phyloP scores from a whole-genome alignment of 2,113 vertebrate species.

The Oostethus manadensis region DNA sequence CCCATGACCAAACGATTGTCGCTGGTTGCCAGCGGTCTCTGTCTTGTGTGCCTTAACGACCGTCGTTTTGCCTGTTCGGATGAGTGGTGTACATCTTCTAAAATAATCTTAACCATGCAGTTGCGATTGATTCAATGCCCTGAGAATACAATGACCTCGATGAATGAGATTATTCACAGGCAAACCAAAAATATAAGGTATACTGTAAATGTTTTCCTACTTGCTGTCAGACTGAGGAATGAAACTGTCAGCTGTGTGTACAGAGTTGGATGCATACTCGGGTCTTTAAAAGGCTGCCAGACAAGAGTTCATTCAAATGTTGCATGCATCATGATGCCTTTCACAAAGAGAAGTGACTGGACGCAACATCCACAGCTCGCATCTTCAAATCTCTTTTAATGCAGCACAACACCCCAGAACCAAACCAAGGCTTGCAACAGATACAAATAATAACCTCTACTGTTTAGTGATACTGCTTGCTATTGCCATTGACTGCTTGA shows the following conservation, averaged over 20 bases:
- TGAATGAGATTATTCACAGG: too few relatives aligned
- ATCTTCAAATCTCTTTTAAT: slow-evolving; percentile 13
- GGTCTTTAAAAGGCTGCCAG: slow-evolving; percentile 8
- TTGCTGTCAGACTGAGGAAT: slow-evolving; percentile 28
- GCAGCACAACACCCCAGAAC: slow-evolving; percentile 26
- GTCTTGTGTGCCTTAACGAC: too few relatives aligned
- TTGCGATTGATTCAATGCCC: too few relatives aligned
- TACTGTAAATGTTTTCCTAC: not conserved
- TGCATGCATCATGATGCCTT: slow-evolving; percentile 43
- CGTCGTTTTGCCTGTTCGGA: too few relatives aligned
- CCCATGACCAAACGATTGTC: too few relatives aligned
- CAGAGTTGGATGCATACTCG: slow-evolving; percentile 4
- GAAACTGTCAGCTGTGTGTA: slow-evolving; percentile 8
- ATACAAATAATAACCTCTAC: not conserved
- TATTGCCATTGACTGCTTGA: too few relatives aligned
- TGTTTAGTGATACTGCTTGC: slow-evolving; percentile 1
- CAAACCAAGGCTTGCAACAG: slow-evolving; percentile 10
- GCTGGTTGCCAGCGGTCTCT: too few relatives aligned
- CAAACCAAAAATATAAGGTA: too few relatives aligned
- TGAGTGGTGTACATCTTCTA: too few relatives aligned
- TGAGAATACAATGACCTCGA: too few relatives aligned
- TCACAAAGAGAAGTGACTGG: slow-evolving; percentile 29
- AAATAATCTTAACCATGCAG: too few relatives aligned
- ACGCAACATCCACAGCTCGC: slow-evolving; percentile 43
- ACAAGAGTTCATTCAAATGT: slow-evolving; percentile 36